phyloP scores from a whole-genome alignment of 2,113 vertebrate species.

The Chaetodon trifascialis region DNA sequence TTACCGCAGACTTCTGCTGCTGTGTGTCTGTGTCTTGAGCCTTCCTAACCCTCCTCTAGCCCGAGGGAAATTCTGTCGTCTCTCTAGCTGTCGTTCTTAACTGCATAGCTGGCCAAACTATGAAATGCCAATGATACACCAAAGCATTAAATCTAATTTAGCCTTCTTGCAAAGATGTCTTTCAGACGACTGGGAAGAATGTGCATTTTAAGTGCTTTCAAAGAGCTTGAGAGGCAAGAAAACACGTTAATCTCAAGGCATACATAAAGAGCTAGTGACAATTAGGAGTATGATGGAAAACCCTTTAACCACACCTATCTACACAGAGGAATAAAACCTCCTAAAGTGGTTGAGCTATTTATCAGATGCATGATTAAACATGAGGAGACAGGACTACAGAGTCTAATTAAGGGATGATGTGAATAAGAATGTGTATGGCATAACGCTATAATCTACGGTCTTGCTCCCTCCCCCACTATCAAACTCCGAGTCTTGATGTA shows the following conservation, averaged over 20 bases:
- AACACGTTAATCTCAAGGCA: constrained; percentile 12
- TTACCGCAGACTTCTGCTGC: constrained; percentile 35
- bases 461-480: neutral
- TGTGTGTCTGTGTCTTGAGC: constrained; percentile 21
- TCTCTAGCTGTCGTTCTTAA: constrained; percentile 25
- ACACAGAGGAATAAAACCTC: constrained; percentile 7
- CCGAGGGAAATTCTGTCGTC: constrained; percentile 33
- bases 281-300: constrained; percentile 5
- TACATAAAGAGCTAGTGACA: constrained; percentile 11
- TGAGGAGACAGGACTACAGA: neutral
- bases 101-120: constrained; percentile 38
- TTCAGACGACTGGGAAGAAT: constrained; percentile 49
- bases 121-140: constrained; percentile 61
- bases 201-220: constrained; percentile 44
- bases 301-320: constrained; percentile 40
- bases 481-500: constrained; percentile 26
- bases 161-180: constrained; percentile 51
- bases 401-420: neutral
- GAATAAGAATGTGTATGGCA: neutral
- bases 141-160: constrained; percentile 68
- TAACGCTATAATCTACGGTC: neutral
- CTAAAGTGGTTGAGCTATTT: neutral
- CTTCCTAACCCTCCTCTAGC: constrained; percentile 7
- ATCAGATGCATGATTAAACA: constrained; percentile 1
- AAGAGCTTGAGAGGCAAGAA: constrained; percentile 10